Base-by-base conservation (phyloP, 2,888 invertebrate genomes). In the Glomeris marginata region DNA sequence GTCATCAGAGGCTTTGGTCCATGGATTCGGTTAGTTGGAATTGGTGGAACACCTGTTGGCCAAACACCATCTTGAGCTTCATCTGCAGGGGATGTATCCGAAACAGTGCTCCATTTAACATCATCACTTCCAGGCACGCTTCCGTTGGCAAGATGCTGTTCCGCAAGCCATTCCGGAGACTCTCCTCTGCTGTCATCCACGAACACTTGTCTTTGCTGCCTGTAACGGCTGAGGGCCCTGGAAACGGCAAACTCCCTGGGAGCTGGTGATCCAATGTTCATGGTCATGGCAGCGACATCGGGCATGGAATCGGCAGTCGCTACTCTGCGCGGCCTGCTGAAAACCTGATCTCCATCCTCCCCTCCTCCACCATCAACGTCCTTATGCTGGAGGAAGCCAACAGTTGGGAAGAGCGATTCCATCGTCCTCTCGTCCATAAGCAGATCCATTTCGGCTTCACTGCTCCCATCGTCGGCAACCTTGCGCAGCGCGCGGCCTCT, bases 231-330 rank as follows among this genome's bases (percentile, higher is more conserved):
- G 21, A 85, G 68, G 1, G 84, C 84, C 61, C 84, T 69, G 0
- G 84, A 84, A 1, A 84, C 85, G 0, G 84, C 84, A 66, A 85
- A 85, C 63, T 85, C 85, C 75, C 84, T 81, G 10, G 51, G 20
- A 1, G 81, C 80, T 15, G 81, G 76, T 18, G 78, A 77, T 53
- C 76, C 72, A 11, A 73, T 45, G 60, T 8, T 42, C n/a, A 21
- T n/a, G 18, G 28, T 34, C 6, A 22, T 28, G 4, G 28, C 28
- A 28, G 28, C 28, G 8, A 28, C 28, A 28, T 28, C 28, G 28
- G 28, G 28, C 28, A 28, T 28, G 8, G 28, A 28, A 37, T 38
- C 46, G 3, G n/a, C 38, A 8, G 38, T 8, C 5, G 15, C 28
- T 3, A 28, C 28, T 28, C 28, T 28, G 8, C 28, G 28, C 18